These are phyloP conservation scores for Luffia ferchaultella DNA, from an alignment of 2,888 invertebrate genomes.

Conservation along the genomic window DNA sequence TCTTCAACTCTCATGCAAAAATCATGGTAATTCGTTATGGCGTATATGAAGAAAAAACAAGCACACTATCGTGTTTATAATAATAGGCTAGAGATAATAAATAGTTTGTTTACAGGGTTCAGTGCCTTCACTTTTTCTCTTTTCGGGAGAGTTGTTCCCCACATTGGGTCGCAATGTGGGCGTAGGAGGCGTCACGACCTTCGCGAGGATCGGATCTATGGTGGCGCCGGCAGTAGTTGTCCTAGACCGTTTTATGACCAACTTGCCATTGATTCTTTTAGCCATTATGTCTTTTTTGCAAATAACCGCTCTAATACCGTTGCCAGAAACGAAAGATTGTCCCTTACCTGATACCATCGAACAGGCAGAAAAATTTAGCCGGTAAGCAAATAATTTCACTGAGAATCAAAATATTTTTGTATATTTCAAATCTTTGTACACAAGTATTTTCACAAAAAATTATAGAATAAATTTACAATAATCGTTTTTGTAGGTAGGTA, in stretches of 20 bases:
- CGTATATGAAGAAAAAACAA: too few species aligned
- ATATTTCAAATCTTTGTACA: background rate
- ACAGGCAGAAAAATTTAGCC: constrained; percentile 40
- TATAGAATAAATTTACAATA: too few species aligned
- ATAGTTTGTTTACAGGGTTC: constrained; percentile 62
- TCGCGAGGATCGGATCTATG: constrained; percentile 82
- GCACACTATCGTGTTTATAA: too few species aligned
- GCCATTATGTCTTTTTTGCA: constrained; percentile 33
- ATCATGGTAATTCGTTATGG: too few species aligned
- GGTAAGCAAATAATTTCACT: too few species aligned
- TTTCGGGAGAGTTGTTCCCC: constrained; percentile 80
- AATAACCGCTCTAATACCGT: constrained; percentile 35
- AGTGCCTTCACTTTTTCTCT: constrained; percentile 71
- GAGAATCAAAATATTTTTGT: background rate
- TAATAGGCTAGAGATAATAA: too few species aligned
- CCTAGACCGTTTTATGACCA: constrained; percentile 27
- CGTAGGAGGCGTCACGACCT: constrained; percentile 77
- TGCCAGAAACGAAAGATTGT: constrained; percentile 52
- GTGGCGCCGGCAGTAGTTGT: constrained; percentile 47
- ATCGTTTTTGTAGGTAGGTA: too few species aligned
- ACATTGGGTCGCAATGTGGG: constrained; percentile 80
- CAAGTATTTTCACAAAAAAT: too few species aligned
- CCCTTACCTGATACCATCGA: constrained; percentile 61
- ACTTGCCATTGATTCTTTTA: constrained; percentile 38
- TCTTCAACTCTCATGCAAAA: too few species aligned